Evolutionary conservation across 2,113 vertebrate species (phyloP).

Genomic region (Barnardius zonarius): DNA sequence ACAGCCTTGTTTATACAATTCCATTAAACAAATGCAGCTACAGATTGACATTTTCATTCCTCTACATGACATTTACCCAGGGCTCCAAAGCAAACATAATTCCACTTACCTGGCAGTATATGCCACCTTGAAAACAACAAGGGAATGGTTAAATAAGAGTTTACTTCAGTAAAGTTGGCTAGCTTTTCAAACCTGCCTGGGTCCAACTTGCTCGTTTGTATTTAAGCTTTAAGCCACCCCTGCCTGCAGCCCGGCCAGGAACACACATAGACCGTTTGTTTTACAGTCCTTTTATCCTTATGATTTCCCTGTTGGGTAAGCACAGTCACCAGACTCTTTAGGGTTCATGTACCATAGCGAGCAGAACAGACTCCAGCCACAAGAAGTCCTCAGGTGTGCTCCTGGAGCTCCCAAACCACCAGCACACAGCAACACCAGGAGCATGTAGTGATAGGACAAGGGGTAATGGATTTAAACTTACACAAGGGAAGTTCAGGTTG

Average conservation of each 20-base stretch:
- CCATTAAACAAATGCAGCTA: slow-evolving; percentile 26
- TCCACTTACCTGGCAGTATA: not conserved
- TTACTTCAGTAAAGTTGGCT: not conserved
- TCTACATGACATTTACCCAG: slow-evolving; percentile 1
- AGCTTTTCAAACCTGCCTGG: not conserved
- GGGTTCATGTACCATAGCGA: not conserved
- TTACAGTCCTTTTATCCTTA: not conserved
- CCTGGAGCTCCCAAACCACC: not conserved
- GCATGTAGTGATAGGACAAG: not conserved
- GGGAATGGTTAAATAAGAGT: not conserved
- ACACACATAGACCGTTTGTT: not conserved
- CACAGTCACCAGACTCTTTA: not conserved
- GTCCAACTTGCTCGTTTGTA: not conserved
- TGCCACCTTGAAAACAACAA: not conserved
- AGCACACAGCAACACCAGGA: not conserved
- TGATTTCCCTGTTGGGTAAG: not conserved
- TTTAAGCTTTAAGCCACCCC: not conserved
- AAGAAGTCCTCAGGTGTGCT: not conserved
- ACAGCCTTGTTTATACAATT: not conserved
- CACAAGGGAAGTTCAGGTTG: not conserved
- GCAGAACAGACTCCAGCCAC: not conserved
- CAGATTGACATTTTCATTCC: slow-evolving; percentile 32
- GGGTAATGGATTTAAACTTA: not conserved
- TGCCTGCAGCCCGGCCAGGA: not conserved
- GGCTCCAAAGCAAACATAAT: slow-evolving; percentile 12